phyloP scores from a whole-genome alignment of 1,140 invertebrate genomes.

The Anoplolepis gracilipes region DNA sequence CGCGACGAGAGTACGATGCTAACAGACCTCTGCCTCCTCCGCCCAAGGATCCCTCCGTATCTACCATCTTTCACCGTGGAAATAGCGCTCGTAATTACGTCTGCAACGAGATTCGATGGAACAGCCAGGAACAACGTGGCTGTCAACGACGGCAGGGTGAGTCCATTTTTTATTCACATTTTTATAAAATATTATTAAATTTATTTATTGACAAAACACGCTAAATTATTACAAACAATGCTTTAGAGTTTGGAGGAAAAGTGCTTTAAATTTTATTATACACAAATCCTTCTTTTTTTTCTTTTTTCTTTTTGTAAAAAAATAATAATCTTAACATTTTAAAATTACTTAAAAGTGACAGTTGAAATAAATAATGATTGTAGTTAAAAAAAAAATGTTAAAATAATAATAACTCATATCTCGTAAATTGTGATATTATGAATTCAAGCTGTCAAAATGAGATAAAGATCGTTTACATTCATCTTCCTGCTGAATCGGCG shows the following conservation, averaged over 20 bases:
- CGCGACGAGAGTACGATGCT: constrained; percentile 78
- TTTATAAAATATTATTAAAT: background rate
- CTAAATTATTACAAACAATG: background rate
- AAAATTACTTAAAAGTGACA: background rate
- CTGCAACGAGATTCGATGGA: constrained; percentile 60
- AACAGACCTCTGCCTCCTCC: constrained; percentile 80
- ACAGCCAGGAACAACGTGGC: constrained; percentile 87
- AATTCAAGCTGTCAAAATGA: background rate
- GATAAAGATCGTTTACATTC: constrained; percentile 16
- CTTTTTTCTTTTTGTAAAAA: background rate
- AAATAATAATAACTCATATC: background rate
- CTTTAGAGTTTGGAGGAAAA: background rate
- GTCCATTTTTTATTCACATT: constrained; percentile 57
- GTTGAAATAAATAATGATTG: background rate
- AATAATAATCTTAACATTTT: background rate
- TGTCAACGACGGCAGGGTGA: constrained; percentile 84
- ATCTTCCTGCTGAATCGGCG: constrained; percentile 17
- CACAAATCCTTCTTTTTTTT: too few species aligned
- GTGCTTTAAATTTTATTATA: background rate
- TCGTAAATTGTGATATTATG: background rate
- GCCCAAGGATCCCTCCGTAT: constrained; percentile 71
- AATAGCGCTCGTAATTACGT: constrained; percentile 18
- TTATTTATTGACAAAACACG: background rate
- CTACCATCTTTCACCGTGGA: background rate
- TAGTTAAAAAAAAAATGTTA: background rate